Conservation (phyloP, 1,140 invertebrate species). For the Popillia japonica region DNA sequence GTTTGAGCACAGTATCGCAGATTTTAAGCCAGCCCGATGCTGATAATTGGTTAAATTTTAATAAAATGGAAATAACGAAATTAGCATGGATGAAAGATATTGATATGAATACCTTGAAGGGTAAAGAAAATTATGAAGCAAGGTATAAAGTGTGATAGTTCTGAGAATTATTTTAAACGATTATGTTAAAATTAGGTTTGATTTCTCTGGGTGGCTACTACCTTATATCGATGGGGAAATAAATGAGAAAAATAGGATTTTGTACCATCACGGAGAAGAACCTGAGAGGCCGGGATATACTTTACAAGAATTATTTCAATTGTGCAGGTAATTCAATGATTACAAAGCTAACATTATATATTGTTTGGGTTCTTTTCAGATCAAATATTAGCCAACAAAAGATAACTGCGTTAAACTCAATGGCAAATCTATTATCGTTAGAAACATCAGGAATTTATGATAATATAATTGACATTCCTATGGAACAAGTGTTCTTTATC, state of each 20-base stretch:
- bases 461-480: conserved; percentile 68
- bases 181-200: conserved; percentile 61
- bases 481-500: conserved; percentile 79
- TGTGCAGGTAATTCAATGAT: conserved; percentile 64
- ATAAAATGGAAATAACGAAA: conserved; percentile 82
- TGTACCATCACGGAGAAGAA: conserved; percentile 93
- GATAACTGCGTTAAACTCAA: conserved; percentile 76
- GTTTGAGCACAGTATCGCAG: conserved; percentile 59
- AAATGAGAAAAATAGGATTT: conserved; percentile 67
- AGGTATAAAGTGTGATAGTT: conserved; percentile 47
- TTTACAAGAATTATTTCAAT: conserved; percentile 83
- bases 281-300: conserved; percentile 89
- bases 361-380: conserved; percentile 61
- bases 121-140: conserved; percentile 74
- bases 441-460: conserved; percentile 78
- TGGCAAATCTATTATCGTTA: conserved; percentile 81
- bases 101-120: conserved; percentile 61
- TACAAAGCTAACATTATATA: too few relatives aligned
- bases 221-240: conserved; percentile 71
- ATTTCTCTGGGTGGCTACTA: conserved; percentile 73
- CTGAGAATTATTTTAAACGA: background rate
- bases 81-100: conserved; percentile 84
- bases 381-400: conserved; percentile 81
- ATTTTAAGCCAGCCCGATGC: conserved; percentile 69
- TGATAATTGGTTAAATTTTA: conserved; percentile 83